A percentile compares a stretch with the other conserved stretches of the same genome.
Evolutionary conservation across 1,140 invertebrate species (phyloP).

Genomic region (Calosoma granatense): DNA sequence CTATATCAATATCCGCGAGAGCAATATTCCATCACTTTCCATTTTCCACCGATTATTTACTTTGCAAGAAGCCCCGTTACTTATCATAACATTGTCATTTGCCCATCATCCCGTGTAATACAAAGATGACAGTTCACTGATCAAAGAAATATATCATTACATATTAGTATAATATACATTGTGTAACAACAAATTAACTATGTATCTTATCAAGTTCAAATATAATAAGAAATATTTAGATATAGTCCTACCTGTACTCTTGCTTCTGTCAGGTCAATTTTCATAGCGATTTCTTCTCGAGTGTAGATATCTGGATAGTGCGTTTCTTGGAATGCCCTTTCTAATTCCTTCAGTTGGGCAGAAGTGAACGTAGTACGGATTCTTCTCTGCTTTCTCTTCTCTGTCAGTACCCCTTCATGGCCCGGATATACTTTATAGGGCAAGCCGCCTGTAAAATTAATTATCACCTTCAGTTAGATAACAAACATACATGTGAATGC

Average conservation of each 20-base stretch:
- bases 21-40: neutral
- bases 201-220: too few species aligned
- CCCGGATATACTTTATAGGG: constrained; percentile 81
- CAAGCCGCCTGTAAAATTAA: constrained; percentile 59
- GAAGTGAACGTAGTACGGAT: constrained; percentile 96
- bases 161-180: too few species aligned
- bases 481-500: too few species aligned
- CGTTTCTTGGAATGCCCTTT: constrained; percentile 92
- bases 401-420: constrained; percentile 71
- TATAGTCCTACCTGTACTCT: constrained; percentile 78
- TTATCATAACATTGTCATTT: neutral
- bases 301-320: constrained; percentile 99
- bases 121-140: too few species aligned
- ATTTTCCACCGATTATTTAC: neutral
- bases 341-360: constrained; percentile 91
- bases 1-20: neutral
- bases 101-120: too few species aligned
- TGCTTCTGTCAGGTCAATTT: constrained; percentile 96
- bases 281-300: constrained; percentile 96
- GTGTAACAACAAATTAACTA: too few species aligned
- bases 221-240: neutral
- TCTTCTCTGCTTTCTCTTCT: constrained; percentile 84
- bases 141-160: too few species aligned
- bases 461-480: too few species aligned
- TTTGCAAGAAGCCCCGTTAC: neutral